A percentile compares a stretch with the other conserved stretches of the same genome.
Conservation (phyloP, 1,140 invertebrate species). For the Drosophila elegans region DNA sequence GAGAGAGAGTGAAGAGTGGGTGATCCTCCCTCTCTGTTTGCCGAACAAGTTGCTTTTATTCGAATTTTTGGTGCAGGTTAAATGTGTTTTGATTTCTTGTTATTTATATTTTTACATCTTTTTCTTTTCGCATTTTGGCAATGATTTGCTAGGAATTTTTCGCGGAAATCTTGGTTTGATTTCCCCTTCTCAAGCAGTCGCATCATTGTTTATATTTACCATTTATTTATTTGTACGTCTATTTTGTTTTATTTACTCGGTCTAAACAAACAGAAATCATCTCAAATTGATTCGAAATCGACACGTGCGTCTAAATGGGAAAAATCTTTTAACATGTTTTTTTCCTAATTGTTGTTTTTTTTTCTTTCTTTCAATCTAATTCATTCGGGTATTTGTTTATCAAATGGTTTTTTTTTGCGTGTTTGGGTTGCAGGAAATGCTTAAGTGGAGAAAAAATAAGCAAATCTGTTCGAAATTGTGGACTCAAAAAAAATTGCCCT, state of each 20-base stretch:
- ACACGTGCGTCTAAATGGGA: constrained; percentile 52
- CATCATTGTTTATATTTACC: constrained; percentile 38
- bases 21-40: constrained; percentile 5
- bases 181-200: neutral
- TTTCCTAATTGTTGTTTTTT: neutral
- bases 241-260: constrained; percentile 38
- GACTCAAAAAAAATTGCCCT: constrained; percentile 2
- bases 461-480: neutral
- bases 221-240: constrained; percentile 40
- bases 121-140: constrained; percentile 29
- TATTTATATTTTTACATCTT: constrained; percentile 37
- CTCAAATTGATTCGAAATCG: constrained; percentile 20
- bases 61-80: constrained; percentile 28
- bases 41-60: constrained; percentile 24
- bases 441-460: constrained; percentile 48
- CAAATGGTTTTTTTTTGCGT: constrained; percentile 17
- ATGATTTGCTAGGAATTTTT: constrained; percentile 29
- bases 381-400: constrained; percentile 49
- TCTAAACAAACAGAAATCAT: constrained; percentile 37
- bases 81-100: constrained; percentile 31
- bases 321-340: constrained; percentile 39
- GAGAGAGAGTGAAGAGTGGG: constrained; percentile 1
- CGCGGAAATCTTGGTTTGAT: constrained; percentile 29
- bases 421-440: constrained; percentile 70
- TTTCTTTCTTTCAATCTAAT: constrained; percentile 37